Evolutionary conservation across 2,797 vertebrate genomes (phyloP), one percentile per base, ranked within the genome.

Genomic region (Malurus splendens): DNA sequence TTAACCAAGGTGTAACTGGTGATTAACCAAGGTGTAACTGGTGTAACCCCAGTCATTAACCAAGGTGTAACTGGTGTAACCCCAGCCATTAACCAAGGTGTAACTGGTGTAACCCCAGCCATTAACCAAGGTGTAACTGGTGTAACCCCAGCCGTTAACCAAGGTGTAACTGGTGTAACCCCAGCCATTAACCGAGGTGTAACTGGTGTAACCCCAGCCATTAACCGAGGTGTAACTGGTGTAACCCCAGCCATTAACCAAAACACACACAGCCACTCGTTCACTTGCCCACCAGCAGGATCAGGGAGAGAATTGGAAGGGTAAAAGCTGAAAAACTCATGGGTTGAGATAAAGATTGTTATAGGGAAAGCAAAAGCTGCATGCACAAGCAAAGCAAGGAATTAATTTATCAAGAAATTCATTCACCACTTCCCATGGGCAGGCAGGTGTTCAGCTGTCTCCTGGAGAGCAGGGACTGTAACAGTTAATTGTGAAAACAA

Each of bases 301-400:
- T 16, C 0, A 0, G 9, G 15, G 25, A 39, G 18, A 23, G 8
- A 75, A 27, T 23, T 0, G 0, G 10, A 57, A 82, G 10, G 50
- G 18, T 18, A 68, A 62, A 75, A 87, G 12, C 38, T 74, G 39
- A 7, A 32, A 66, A 83, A 39, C 28, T 8, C 10, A 3, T 30
- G 24, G 8, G 7, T 56, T 56, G 38, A 62, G 25, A 27, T 57
- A 51, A 51, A 56, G 38, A 39, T 3, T 23, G 12, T 56, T 75
- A 51, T 9, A 51, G 18, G 25, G 22, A 75, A 51, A 45, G 25
- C 8, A 51, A 57, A 56, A 75, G 3, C 50, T 55, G 32, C 45
- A 11, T 23, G 24, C 18, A 30, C 20, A 51, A 62, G 30, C 30
- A 9, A 39, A 59, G 36, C 23, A 50, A 67, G 36, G 36, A 36